phyloP scores from a whole-genome alignment of 2,113 vertebrate species.

The Perccottus glenii region DNA sequence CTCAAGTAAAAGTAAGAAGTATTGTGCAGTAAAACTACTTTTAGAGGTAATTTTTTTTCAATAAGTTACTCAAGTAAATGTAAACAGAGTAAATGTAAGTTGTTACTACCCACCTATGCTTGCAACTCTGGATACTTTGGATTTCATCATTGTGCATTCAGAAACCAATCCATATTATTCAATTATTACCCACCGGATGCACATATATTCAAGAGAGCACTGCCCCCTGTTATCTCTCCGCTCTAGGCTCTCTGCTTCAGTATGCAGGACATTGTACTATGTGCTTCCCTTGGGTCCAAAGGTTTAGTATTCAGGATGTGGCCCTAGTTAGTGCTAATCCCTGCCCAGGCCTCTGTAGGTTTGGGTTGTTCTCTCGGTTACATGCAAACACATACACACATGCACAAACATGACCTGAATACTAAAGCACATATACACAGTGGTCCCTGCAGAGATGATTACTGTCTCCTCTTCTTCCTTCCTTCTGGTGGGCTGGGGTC shows the following conservation, averaged over 20 bases:
- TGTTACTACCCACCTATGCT: too few relatives aligned
- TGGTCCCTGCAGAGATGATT: conserved; percentile 31
- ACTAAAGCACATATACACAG: not conserved
- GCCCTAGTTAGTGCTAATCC: conserved; percentile 34
- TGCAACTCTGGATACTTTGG: too few relatives aligned
- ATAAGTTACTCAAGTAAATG: too few relatives aligned
- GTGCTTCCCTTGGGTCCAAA: conserved; percentile 10
- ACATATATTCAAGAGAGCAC: conserved; percentile 8
- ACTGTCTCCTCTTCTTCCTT: conserved; percentile 13
- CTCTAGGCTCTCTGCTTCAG: conserved; percentile 1
- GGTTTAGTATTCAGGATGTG: conserved; percentile 54
- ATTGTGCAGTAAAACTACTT: too few relatives aligned
- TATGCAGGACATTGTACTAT: conserved; percentile 4
- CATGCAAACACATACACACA: conserved; percentile 23
- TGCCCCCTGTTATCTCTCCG: conserved; percentile 14
- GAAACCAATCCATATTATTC: conserved; percentile 18
- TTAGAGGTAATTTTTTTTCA: too few relatives aligned
- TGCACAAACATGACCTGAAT: conserved; percentile 7
- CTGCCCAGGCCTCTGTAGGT: conserved; percentile 28
- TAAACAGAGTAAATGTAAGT: too few relatives aligned
- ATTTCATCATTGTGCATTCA: not conserved
- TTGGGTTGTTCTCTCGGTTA: conserved; percentile 41
- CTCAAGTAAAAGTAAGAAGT: too few relatives aligned
- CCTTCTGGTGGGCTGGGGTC: conserved; percentile 22
- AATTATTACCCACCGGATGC: conserved; percentile 28